Evolutionary conservation across 1,140 invertebrate species (phyloP), one percentile per base, ranked within the genome.

Genomic region (Solen grandis): DNA sequence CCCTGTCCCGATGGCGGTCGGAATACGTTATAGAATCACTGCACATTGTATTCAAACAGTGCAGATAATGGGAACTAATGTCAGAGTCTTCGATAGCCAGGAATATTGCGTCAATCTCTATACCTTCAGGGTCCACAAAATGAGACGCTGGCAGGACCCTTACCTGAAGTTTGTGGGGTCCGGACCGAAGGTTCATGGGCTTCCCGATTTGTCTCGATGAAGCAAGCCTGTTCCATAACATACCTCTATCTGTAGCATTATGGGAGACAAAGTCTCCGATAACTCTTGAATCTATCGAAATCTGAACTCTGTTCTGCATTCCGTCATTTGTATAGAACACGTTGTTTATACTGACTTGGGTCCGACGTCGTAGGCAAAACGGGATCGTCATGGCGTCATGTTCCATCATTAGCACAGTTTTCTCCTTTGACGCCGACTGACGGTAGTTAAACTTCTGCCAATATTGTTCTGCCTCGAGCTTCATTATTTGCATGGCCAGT

Each of bases 291-390:
- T 68, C 65, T 25, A 68, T 36, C 14, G 35, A 8, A 4, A 68
- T 38, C 5, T 13, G 13, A 22, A 68, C 33, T 10, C 5, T 38
- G 65, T 68, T 46, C 19, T 19, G 5, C 35, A 16, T 33, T 50
- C 65, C 65, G 38, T 68, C 65, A 38, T 68, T 68, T 10, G 65
- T 41, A 27, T 68, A 68, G 0, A 68, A 10, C n/a, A 36, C 38
- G 25, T 68, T 41, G 16, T 22, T 41, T 8, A 68, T 25, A 25
- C 33, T 25, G 5, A 68, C 65, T 14, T 38, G 10, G 0, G 33
- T 68, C 0, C 25, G 27, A 19, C 38, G 33, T 19, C 65, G 65
- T 10, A 68, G 25, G 31, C 65, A 68, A 31, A 68, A 68, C 2
- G 65, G 35, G 16, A 68, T 22, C 16, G 38, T 41, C 35, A 68